phyloP scores from a whole-genome alignment of 2,888 invertebrate genomes.

The Ormyrus labotus region DNA sequence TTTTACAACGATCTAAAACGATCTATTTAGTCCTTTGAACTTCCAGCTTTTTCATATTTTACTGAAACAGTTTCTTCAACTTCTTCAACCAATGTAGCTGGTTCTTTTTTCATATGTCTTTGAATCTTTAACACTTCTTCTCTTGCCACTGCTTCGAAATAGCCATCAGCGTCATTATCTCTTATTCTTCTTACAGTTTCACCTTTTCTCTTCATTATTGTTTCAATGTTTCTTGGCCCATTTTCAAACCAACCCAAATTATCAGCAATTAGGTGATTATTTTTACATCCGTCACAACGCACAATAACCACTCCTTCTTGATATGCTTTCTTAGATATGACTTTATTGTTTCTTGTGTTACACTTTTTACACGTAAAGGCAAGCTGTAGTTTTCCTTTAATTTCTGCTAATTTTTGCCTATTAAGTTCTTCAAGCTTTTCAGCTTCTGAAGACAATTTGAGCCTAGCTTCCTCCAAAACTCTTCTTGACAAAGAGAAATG shows the following conservation, averaged over 20 bases:
- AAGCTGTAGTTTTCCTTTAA: conserved; percentile 82
- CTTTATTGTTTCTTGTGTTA: conserved; percentile 84
- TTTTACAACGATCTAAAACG: conserved; percentile 55
- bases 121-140: conserved; percentile 64
- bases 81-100: background rate
- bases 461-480: background rate
- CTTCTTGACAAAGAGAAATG: conserved; percentile 35
- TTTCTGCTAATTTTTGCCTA: conserved; percentile 67
- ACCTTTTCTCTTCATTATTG: conserved; percentile 90
- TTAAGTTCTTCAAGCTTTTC: conserved; percentile 8
- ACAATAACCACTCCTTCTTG: conserved; percentile 94
- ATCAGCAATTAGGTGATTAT: conserved; percentile 96
- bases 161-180: conserved; percentile 75
- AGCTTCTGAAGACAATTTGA: background rate
- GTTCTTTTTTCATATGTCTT: conserved; percentile 28
- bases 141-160: conserved; percentile 77
- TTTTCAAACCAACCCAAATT: conserved; percentile 96
- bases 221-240: conserved; percentile 91
- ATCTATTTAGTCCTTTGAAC: conserved; percentile 26
- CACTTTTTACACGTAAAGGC: conserved; percentile 95
- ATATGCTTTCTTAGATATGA: conserved; percentile 91
- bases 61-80: conserved; percentile 30
- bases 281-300: conserved; percentile 90
- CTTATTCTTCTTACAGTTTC: conserved; percentile 82
- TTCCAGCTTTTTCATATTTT: conserved; percentile 44